phyloP scores from a whole-genome alignment of 1,140 invertebrate genomes.

The Gonioctena quinquepunctata region DNA sequence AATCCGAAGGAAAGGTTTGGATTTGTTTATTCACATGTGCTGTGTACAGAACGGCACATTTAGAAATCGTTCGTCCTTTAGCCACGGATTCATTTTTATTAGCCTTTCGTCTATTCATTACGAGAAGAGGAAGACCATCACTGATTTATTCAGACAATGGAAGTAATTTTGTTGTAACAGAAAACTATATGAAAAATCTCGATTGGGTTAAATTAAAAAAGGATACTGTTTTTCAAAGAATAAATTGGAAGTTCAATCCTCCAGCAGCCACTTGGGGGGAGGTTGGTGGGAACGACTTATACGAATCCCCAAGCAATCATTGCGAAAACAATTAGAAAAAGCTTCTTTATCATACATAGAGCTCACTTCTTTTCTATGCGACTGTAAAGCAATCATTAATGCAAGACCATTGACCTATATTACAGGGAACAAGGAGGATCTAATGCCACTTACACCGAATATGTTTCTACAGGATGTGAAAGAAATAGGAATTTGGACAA shows the following conservation, averaged over 20 bases:
- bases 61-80: slow-evolving; percentile 35
- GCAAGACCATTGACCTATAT: too few species aligned
- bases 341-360: slow-evolving; percentile 43
- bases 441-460: too few species aligned
- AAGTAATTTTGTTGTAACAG: slow-evolving; percentile 46
- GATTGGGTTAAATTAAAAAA: slow-evolving; percentile 27
- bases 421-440: too few species aligned
- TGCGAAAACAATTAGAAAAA: slow-evolving; percentile 41
- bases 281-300: slow-evolving; percentile 55
- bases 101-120: slow-evolving; percentile 48
- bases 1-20: slow-evolving; percentile 40
- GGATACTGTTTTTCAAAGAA: background rate
- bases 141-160: slow-evolving; percentile 34
- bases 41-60: slow-evolving; percentile 48
- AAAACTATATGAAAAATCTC: slow-evolving; percentile 39
- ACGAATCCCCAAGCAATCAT: slow-evolving; percentile 44
- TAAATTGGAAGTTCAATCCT: slow-evolving; percentile 31
- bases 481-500: too few species aligned
- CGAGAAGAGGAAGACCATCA: slow-evolving; percentile 44
- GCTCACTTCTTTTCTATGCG: too few species aligned
- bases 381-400: too few species aligned
- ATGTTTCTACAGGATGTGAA: too few species aligned
- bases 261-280: slow-evolving; percentile 55
- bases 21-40: slow-evolving; percentile 46
- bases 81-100: slow-evolving; percentile 40